Evolutionary conservation across 2,888 invertebrate genomes (phyloP).

Genomic region (Amphipoea oculea): DNA sequence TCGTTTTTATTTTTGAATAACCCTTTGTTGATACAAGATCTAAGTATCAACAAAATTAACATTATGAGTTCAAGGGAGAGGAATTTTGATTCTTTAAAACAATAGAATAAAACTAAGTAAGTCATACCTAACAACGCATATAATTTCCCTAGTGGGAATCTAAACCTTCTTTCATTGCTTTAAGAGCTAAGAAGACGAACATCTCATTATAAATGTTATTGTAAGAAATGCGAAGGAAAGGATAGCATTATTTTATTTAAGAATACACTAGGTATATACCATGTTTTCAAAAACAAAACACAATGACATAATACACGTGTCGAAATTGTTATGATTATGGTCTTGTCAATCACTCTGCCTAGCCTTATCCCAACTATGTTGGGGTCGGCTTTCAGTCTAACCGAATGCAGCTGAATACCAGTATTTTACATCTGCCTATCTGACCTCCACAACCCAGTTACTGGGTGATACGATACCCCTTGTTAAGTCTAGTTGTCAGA

Average conservation of each 20-base stretch:
- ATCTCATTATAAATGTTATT: neutral
- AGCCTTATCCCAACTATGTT: neutral
- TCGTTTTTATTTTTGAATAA: too few relatives aligned
- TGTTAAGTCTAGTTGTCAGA: neutral
- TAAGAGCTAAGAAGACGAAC: neutral
- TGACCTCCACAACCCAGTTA: neutral
- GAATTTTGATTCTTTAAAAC: neutral
- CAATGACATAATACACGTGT: neutral
- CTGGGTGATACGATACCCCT: neutral
- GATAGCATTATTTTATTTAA: neutral
- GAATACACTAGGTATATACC: neutral
- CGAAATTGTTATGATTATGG: neutral
- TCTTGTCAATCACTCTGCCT: neutral
- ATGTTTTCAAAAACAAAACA: neutral
- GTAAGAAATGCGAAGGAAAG: neutral
- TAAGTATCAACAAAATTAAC: neutral
- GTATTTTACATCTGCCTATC: neutral
- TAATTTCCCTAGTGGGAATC: neutral
- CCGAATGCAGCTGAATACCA: neutral
- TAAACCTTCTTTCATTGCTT: too few relatives aligned
- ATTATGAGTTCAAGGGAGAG: neutral
- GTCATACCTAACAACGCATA: neutral
- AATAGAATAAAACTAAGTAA: neutral
- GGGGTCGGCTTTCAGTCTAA: neutral
- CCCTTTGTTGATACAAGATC: neutral